Evolutionary conservation across 2,113 vertebrate genomes (phyloP).

Genomic region (Microtus ochrogaster): DNA sequence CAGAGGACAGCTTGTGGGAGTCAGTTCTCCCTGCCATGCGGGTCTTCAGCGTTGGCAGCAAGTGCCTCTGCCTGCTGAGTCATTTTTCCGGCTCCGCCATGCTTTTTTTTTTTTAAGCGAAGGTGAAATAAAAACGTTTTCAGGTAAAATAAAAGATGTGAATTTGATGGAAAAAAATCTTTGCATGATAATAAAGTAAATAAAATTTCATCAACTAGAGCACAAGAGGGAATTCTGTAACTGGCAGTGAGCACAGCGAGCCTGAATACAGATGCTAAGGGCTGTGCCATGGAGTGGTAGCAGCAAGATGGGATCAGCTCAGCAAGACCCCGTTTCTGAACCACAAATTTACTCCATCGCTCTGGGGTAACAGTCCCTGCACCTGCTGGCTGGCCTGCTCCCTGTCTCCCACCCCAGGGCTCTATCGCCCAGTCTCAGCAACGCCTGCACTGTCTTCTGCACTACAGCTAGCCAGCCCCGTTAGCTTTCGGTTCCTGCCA

Average conservation of each 20-base stretch:
- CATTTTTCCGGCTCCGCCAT: background rate
- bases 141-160: background rate
- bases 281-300: background rate
- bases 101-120: background rate
- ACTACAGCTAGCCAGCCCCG: background rate
- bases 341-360: background rate
- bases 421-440: background rate
- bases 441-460: background rate
- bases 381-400: conserved; percentile 11
- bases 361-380: background rate
- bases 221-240: background rate
- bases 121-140: background rate
- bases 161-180: background rate
- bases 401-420: background rate
- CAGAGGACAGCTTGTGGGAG: background rate
- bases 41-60: background rate
- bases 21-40: background rate
- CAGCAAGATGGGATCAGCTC: background rate
- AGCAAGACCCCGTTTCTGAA: background rate
- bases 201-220: background rate
- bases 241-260: background rate
- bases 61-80: background rate
- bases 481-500: background rate
- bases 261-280: background rate
- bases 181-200: conserved; percentile 2